Base-by-base conservation (phyloP, 1,140 invertebrate genomes). In the Lordiphosa stackelbergi region DNA sequence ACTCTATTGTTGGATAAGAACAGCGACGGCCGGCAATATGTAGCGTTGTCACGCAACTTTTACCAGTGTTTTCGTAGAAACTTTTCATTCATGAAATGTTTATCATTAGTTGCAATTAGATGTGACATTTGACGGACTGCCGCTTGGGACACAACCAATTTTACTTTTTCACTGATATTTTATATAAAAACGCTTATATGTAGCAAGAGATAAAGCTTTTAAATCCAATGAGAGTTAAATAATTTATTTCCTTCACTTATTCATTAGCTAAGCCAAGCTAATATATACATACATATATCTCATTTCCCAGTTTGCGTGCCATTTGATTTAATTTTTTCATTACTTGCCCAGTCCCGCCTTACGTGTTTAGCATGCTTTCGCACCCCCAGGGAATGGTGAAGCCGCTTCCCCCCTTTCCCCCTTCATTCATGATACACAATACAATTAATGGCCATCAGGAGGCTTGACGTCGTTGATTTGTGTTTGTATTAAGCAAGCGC, bases 321-420 rank as follows among this genome's bases (percentile, higher is more conserved):
- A 19, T 45, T 61, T 75, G 73, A 79, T 83, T 79, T 71, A 72
- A 75, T 79, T 79, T 68, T 71, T 83, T 75, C 77, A 75, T 72
- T 81, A 74, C 57, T 11, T 46, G 40, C 38, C 61, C 41, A 36
- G 12, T 70, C 13, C 13, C 60, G 38, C 3, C 55, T 59, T 61
- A 74, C 55, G 54, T 74, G 72, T 53, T 70, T 58, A 53, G 66
- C 75, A 75, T 70, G 77, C 68, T 68, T 53, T 56, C 42, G 11
- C 22, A 49, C 45, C 56, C 49, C 19, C 42, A 43, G 65, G 31
- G 58, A 28, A 36, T 31, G 41, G 24, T 10, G 36, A 51, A 34
- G 9, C 42, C 24, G n/a, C 28, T 5, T 2, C 63, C 53, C 45
- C 6, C 12, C 57, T n/a, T n/a, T n/a, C n/a, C n/a, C n/a, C 22